These are phyloP conservation scores for Sinocyclocheilus anshuiensis DNA, from an alignment of 2,113 vertebrate genomes.

Conservation along the genomic window DNA sequence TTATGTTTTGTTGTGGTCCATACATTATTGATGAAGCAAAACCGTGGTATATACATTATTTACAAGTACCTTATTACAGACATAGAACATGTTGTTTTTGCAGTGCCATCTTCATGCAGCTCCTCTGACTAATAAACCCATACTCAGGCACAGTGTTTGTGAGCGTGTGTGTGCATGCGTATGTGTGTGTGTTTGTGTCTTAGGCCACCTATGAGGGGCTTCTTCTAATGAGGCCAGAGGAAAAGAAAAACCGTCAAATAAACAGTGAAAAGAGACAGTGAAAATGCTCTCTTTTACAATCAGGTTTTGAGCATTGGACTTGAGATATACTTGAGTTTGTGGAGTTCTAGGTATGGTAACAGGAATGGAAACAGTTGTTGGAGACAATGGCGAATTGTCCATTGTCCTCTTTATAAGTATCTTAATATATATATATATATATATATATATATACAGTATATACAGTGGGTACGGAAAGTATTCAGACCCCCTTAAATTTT, in stretches of 20 bases:
- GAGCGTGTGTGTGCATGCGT: not conserved
- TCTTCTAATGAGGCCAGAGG: slow-evolving; percentile 22
- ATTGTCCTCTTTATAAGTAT: not conserved
- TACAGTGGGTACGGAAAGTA: no score
- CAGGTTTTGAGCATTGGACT: not conserved
- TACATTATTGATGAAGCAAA: slow-evolving; percentile 47
- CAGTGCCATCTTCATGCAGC: slow-evolving; percentile 4
- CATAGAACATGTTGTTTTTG: slow-evolving; percentile 36
- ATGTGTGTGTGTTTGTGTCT: not conserved
- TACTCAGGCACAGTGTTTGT: not conserved
- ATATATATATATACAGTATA: no score
- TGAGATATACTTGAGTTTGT: not conserved
- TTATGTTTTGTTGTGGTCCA: slow-evolving; percentile 26
- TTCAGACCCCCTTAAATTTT: no score
- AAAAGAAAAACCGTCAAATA: not conserved
- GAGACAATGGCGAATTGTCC: not conserved
- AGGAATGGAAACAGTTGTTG: not conserved
- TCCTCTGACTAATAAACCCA: slow-evolving; percentile 8
- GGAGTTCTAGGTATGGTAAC: not conserved
- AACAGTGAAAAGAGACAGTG: slow-evolving; percentile 16
- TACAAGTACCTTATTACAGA: slow-evolving; percentile 48
- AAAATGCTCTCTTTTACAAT: not conserved
- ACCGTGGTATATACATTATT: slow-evolving; percentile 47
- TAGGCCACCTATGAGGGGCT: slow-evolving; percentile 11
- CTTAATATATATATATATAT: no score